These are phyloP conservation scores for Drosophila borealis DNA, from an alignment of 2,888 invertebrate species.

Conservation along the genomic window DNA sequence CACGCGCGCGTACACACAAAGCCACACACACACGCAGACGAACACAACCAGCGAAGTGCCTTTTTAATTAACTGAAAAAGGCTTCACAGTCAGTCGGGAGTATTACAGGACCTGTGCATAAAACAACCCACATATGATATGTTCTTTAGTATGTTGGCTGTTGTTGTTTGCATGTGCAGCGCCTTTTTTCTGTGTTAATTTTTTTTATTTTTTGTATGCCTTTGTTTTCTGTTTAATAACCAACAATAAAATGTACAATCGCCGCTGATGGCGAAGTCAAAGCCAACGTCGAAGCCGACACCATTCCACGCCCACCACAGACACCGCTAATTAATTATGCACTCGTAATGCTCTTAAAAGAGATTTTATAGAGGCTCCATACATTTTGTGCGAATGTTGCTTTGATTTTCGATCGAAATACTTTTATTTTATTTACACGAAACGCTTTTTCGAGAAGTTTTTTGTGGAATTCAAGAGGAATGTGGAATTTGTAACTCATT, in stretches of 20 bases:
- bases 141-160: constrained; percentile 21
- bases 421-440: no score
- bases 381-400: not conserved
- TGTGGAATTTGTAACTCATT: no score
- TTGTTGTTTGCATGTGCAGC: constrained; percentile 42
- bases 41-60: constrained; percentile 46
- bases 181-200: constrained; percentile 18
- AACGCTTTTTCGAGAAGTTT: no score
- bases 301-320: constrained; percentile 49
- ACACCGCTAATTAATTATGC: constrained; percentile 63
- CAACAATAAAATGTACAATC: constrained; percentile 41
- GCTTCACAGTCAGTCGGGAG: constrained; percentile 50
- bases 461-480: not conserved
- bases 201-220: constrained; percentile 16
- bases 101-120: constrained; percentile 28
- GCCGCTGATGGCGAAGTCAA: constrained; percentile 9
- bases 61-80: constrained; percentile 70
- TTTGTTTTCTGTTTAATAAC: constrained; percentile 54
- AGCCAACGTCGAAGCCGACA: constrained; percentile 10
- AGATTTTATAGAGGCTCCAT: not conserved
- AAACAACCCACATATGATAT: constrained; percentile 39
- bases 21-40: not conserved
- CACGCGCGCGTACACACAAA: not conserved
- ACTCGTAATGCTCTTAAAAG: constrained; percentile 24
- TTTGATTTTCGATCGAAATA: not conserved